Base-by-base conservation (phyloP, 2,888 invertebrate species). In the Saturnia pavonia region DNA sequence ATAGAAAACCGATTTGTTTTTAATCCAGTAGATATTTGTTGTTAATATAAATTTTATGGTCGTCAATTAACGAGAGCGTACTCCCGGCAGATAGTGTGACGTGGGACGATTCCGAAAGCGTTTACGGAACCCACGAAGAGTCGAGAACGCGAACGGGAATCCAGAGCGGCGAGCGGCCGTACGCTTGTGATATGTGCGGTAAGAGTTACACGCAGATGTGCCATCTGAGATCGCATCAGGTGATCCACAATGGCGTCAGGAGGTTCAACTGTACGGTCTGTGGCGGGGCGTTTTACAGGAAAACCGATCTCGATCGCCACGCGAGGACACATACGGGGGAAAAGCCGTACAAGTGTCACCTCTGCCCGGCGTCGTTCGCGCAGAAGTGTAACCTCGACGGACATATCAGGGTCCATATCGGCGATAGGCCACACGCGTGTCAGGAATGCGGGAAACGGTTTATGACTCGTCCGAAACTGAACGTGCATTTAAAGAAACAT, bases 341-440 rank as follows among this genome's bases (percentile, higher is more conserved):
- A 22, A 85, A 84, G 45, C 84, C 85, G 0, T 79, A 73, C 71
- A 77, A 79, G 14, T 85, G 85, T 45, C 80, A 81, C 43, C 78
- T 84, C 14, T 85, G 85, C 70, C 76, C 81, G 0, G 85, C 84
- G 69, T 80, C 81, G n/a, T 85, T 85, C 65, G 79, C 81, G 0
- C 85, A 85, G 63, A 85, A 85, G 73, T 81, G 80, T 40, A 85
- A 85, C 67, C 71, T 85, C 66, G 77, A 81, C 8, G 82, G 82
- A 82, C 85, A 85, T 67, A 75, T 81, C 16, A 82, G 83, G 68
- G 82, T 80, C 74, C 85, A 85, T 14, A 77, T 77, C 0, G 85
- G 82, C 0, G 67, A 67, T 22, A 67, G 42, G 3, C 34, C 22
- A 12, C 67, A 67, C 22, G 67, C 3, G 34, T 67, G 67, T 43